Percentiles rank a stretch among this genome's conserved stretches.
phyloP scores from a whole-genome alignment of 1,140 invertebrate genomes.

The Drosophila bocki region DNA sequence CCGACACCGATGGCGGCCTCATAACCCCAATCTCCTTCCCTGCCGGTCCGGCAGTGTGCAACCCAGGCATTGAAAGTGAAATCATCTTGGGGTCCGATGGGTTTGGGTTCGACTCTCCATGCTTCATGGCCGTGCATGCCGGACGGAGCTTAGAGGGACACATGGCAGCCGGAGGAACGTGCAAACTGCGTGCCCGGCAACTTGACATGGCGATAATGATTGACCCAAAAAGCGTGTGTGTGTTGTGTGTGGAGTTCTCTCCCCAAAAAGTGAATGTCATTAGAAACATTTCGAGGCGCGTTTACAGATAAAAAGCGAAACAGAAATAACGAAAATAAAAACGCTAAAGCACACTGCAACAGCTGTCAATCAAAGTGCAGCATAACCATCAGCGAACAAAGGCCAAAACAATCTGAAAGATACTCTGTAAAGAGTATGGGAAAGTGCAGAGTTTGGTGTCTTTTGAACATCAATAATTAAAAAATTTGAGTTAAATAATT shows the following conservation, averaged over 20 bases:
- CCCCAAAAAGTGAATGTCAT: conserved; percentile 79
- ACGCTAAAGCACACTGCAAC: conserved; percentile 60
- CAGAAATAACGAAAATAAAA: conserved; percentile 56
- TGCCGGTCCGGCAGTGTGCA: conserved; percentile 13
- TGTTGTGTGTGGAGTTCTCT: conserved; percentile 51
- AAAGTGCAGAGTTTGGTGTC: not conserved
- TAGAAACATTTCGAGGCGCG: conserved; percentile 67
- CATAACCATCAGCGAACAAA: conserved; percentile 38
- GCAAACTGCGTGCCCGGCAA: conserved; percentile 79
- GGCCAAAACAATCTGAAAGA: conserved; percentile 6
- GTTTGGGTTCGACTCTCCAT: conserved; percentile 1
- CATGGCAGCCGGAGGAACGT: conserved; percentile 43
- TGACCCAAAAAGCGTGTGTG: conserved; percentile 71
- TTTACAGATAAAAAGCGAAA: conserved; percentile 64
- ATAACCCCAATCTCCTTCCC: conserved; percentile 63
- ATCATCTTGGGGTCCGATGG: conserved; percentile 40
- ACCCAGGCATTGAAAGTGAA: conserved; percentile 80
- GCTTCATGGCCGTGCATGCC: conserved; percentile 57
- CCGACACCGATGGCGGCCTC: conserved; percentile 38
- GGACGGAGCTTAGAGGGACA: conserved; percentile 55
- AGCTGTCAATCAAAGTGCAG: conserved; percentile 78
- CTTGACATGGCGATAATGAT: conserved; percentile 80
- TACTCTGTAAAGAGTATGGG: conserved; percentile 1
- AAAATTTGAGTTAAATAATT: too few species aligned
- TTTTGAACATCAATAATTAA: too few species aligned